phyloP scores from a whole-genome alignment of 2,888 invertebrate genomes.

The Phorcus lineatus region DNA sequence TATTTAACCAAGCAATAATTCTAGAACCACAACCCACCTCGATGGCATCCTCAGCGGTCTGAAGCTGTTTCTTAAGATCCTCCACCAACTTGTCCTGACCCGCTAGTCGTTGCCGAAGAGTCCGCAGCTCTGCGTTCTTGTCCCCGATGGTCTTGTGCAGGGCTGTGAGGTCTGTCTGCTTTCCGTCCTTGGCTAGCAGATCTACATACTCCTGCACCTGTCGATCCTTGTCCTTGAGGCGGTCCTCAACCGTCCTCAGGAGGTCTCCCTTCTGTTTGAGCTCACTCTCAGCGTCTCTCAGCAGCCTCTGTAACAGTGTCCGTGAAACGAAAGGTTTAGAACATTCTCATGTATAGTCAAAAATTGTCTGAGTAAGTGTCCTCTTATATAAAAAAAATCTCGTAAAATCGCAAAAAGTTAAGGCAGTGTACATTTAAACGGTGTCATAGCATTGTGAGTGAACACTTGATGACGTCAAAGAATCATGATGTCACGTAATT shows the following conservation, averaged over 20 bases:
- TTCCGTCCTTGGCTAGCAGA: conserved; percentile 23
- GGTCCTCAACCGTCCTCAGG: conserved; percentile 43
- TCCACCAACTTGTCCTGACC: conserved; percentile 55
- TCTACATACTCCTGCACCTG: conserved; percentile 45
- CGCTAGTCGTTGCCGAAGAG: conserved; percentile 44
- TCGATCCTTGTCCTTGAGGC: conserved; percentile 47
- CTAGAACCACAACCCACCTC: conserved; percentile 41
- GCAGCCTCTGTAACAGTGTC: conserved; percentile 28
- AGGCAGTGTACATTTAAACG: no score
- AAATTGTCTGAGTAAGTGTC: background rate
- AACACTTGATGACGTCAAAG: background rate
- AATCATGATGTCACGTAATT: background rate
- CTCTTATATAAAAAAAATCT: background rate
- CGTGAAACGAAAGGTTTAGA: no score
- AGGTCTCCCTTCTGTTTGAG: conserved; percentile 47
- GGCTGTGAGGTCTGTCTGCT: conserved; percentile 5
- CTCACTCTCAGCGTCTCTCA: conserved; percentile 42
- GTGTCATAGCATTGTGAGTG: no score
- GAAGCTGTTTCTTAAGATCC: conserved; percentile 56
- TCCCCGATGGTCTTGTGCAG: conserved; percentile 37
- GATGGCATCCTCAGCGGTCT: conserved; percentile 54
- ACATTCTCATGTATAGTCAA: background rate
- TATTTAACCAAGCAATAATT: no score
- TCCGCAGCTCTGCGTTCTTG: conserved; percentile 38
- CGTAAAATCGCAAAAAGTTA: no score